Conservation (phyloP, 2,797 vertebrate species). For the Okamejei kenojei region DNA sequence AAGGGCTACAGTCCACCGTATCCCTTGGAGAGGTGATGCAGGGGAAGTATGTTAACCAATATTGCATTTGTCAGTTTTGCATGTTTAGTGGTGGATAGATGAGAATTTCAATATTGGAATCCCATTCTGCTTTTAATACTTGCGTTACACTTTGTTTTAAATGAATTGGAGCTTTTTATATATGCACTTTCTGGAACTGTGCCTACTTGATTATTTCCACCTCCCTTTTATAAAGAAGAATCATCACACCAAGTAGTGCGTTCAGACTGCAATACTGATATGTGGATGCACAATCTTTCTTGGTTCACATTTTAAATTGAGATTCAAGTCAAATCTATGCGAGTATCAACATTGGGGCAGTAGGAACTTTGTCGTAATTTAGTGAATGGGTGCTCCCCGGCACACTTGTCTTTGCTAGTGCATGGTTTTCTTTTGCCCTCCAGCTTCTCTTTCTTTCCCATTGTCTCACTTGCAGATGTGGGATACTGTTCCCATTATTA, state of each 20-base stretch:
- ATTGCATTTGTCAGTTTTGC: constrained; percentile 25
- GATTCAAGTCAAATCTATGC: neutral
- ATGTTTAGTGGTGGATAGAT: constrained; percentile 30
- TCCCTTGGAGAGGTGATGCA: neutral
- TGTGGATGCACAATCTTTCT: constrained; percentile 14
- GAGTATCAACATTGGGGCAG: neutral
- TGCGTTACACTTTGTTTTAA: constrained; percentile 12
- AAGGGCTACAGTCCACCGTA: neutral
- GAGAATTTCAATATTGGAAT: constrained; percentile 21
- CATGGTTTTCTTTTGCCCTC: neutral
- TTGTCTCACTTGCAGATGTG: neutral
- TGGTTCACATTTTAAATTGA: constrained; percentile 6
- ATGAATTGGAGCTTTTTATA: neutral
- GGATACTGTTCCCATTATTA: neutral
- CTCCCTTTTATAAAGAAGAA: neutral
- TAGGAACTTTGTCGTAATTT: neutral
- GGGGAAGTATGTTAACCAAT: constrained; percentile 28
- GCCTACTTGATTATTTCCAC: constrained; percentile 17
- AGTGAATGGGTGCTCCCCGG: neutral
- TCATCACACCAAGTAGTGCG: neutral
- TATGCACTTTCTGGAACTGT: constrained; percentile 36
- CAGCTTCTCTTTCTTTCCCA: constrained; percentile 1
- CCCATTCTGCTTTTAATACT: constrained; percentile 28
- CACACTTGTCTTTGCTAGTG: neutral
- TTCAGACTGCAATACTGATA: constrained; percentile 18